phyloP scores from a whole-genome alignment of 2,113 vertebrate species.

The Bufo bufo region DNA sequence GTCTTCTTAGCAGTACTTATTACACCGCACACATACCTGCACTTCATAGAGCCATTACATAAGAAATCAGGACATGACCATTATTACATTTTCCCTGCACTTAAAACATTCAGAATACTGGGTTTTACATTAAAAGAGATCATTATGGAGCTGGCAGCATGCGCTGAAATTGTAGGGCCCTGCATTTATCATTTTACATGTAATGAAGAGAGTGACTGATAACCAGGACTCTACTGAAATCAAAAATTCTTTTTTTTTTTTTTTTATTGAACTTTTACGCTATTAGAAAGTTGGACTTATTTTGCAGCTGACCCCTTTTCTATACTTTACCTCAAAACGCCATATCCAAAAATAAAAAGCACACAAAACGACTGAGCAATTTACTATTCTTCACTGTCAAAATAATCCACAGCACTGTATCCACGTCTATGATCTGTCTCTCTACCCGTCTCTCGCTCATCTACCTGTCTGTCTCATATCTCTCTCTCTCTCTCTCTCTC shows the following conservation, averaged over 20 bases:
- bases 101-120: neutral
- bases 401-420: too few relatives aligned
- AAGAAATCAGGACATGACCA: neutral
- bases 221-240: neutral
- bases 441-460: too few relatives aligned
- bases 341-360: neutral
- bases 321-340: neutral
- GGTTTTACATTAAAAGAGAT: neutral
- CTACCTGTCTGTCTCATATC: too few relatives aligned
- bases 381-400: too few relatives aligned
- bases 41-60: neutral
- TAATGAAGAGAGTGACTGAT: neutral
- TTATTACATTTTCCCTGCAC: slow-evolving; percentile 5
- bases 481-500: too few relatives aligned
- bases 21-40: neutral
- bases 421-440: too few relatives aligned
- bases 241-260: neutral
- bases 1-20: neutral
- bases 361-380: neutral
- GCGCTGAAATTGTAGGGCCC: neutral
- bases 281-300: neutral
- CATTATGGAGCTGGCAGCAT: neutral
- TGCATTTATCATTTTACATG: neutral
- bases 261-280: neutral
- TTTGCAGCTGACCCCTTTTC: neutral